Base-by-base conservation (phyloP, 2,113 vertebrate species). In the Danionella cerebrum region DNA sequence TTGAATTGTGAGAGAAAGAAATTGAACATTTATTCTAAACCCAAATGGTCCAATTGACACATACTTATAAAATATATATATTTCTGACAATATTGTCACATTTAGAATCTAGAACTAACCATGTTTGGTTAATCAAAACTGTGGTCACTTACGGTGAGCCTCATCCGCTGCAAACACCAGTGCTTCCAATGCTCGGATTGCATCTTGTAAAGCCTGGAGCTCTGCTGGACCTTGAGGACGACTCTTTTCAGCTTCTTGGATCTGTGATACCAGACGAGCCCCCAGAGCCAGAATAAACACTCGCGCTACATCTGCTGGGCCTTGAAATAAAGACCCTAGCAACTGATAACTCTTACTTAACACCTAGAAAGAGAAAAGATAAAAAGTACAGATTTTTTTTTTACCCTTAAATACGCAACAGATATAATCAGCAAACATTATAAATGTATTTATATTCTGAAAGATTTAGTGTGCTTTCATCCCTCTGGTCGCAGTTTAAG, bases 271-370 rank as follows among this genome's bases (percentile, higher is more conserved):
- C 47, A 98, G 79, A 27, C 75, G 72, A 1, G 90, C 82, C 18
- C 89, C 89, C 66, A 97, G 78, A 1, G 87, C 87, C 69, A 88
- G 86, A 80, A 97, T 94, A 44, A 93, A 96, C 1, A 91, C 89
- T 35, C 89, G 85, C 0, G 92, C 86, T 21, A 94, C 72, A 36
- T 65, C 73, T 54, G 85, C 80, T 1, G 85, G 90, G 76, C 87
- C 87, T 80, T 94, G 92, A 63, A 98, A 96, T 80, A 97, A 83
- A 10, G 91, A 90, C 18, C 87, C 83, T 4, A 98, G 78, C 71
- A 97, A 82, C 84, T 94, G 93, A 80, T 87, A 91, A 80, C 90
- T 92, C 24, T 88, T 89, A 69, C 69, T 84, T 73, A 90, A 88
- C 3, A 94, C 89, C 95, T 98, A 79, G 35, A 18, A 38, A 6